Conservation (phyloP, 2,113 vertebrate genomes). For the Prunella himalayana region DNA sequence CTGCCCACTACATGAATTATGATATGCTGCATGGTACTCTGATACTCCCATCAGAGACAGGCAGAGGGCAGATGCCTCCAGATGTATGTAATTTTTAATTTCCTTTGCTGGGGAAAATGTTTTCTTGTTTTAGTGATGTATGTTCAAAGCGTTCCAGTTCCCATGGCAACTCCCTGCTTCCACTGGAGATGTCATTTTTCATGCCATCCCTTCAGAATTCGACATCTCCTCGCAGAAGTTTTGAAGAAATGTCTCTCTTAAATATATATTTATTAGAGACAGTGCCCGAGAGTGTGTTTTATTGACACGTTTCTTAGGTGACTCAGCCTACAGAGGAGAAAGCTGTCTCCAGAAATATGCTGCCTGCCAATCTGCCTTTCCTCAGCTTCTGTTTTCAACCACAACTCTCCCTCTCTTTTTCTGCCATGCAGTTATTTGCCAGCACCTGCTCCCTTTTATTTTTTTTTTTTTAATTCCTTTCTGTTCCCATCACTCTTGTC, state of each 20-base stretch:
- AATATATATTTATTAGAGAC: conserved; percentile 60
- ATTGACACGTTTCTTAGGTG: conserved; percentile 33
- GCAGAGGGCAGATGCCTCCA: conserved; percentile 38
- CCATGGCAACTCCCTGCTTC: conserved; percentile 41
- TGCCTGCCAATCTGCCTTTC: conserved; percentile 52
- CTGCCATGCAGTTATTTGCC: neutral
- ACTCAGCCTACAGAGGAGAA: conserved; percentile 28
- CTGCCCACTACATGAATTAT: neutral
- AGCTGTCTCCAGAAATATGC: conserved; percentile 58
- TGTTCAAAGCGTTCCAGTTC: conserved; percentile 46
- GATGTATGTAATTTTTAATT: conserved; percentile 51
- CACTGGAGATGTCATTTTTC: conserved; percentile 47
- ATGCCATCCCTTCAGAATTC: conserved; percentile 44
- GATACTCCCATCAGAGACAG: neutral
- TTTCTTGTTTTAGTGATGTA: conserved; percentile 26
- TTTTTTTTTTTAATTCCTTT: neutral
- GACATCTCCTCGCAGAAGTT: conserved; percentile 34
- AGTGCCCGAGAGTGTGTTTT: neutral
- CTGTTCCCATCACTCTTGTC: neutral
- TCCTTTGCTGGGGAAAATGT: conserved; percentile 30
- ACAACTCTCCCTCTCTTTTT: conserved; percentile 12
- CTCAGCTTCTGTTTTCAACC: conserved; percentile 30
- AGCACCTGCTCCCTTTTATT: neutral
- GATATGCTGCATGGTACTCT: neutral
- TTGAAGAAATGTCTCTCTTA: conserved; percentile 44